Percentiles rank a stretch among this genome's conserved stretches.
Evolutionary conservation across 1,140 invertebrate genomes (phyloP).

Genomic region (Dufourea novaeangliae): DNA sequence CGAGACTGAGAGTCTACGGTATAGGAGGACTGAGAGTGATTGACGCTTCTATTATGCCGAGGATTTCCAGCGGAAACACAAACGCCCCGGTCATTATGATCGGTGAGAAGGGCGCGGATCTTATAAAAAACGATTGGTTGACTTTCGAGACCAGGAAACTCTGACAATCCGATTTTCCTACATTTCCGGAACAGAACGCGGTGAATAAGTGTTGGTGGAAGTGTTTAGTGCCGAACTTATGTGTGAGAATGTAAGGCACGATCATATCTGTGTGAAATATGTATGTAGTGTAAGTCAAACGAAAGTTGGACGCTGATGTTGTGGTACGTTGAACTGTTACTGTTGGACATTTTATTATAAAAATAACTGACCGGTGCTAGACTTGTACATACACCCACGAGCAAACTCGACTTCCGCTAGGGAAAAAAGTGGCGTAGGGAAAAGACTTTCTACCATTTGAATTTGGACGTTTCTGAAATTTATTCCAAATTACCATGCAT

Average conservation of each 20-base stretch:
- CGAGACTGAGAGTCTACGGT: conserved; percentile 89
- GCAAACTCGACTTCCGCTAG: too few relatives aligned
- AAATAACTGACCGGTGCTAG: too few relatives aligned
- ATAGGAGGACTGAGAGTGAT: conserved; percentile 90
- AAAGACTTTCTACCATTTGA: too few relatives aligned
- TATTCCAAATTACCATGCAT: too few relatives aligned
- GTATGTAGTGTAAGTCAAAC: not conserved
- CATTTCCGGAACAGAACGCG: not conserved
- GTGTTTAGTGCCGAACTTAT: not conserved
- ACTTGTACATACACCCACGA: too few relatives aligned
- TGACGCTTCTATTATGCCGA: conserved; percentile 95
- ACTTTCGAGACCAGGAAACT: not conserved
- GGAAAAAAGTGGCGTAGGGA: too few relatives aligned
- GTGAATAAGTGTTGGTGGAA: not conserved
- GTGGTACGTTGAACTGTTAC: conserved; percentile 12
- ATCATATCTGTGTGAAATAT: not conserved
- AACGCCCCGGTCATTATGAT: conserved; percentile 94
- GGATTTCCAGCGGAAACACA: conserved; percentile 90
- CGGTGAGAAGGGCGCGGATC: conserved; percentile 91
- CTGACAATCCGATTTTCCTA: not conserved
- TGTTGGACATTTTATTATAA: too few relatives aligned
- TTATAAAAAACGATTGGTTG: conserved; percentile 90
- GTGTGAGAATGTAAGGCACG: not conserved
- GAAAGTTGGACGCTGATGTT: not conserved
- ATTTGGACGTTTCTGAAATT: too few relatives aligned